phyloP scores from a whole-genome alignment of 2,113 vertebrate genomes.

The Hemiscyllium ocellatum region DNA sequence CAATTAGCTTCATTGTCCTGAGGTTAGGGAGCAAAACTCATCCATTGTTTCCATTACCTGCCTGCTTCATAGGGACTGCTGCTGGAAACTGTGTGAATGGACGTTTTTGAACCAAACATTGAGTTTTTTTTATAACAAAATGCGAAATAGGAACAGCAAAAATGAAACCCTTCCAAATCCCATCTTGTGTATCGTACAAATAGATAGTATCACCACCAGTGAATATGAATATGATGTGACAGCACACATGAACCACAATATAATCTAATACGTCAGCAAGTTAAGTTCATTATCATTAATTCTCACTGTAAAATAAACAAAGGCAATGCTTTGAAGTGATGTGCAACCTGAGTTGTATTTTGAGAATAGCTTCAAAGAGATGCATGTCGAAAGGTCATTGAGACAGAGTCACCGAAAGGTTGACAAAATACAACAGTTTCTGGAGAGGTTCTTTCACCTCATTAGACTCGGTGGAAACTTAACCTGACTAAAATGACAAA shows the following conservation, averaged over 20 bases:
- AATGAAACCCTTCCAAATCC: neutral
- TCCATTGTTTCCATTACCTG: neutral
- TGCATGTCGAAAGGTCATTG: neutral
- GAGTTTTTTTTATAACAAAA: neutral
- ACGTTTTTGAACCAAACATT: neutral
- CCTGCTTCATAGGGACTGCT: neutral
- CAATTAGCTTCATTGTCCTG: neutral
- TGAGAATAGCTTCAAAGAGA: neutral
- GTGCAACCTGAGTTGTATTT: neutral
- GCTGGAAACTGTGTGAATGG: neutral
- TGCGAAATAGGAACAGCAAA: neutral
- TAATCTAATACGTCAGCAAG: neutral
- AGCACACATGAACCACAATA: neutral
- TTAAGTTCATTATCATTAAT: neutral
- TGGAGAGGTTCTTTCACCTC: neutral
- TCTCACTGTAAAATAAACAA: neutral
- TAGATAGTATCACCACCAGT: neutral
- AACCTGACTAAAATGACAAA: neutral
- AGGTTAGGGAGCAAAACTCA: neutral
- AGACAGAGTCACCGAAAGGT: neutral
- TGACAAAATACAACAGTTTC: neutral
- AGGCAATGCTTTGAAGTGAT: neutral
- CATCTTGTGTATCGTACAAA: neutral
- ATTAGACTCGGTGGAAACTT: neutral
- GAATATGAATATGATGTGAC: neutral